Conservation (phyloP, 1,140 invertebrate genomes). For the Drosophila parvula region DNA sequence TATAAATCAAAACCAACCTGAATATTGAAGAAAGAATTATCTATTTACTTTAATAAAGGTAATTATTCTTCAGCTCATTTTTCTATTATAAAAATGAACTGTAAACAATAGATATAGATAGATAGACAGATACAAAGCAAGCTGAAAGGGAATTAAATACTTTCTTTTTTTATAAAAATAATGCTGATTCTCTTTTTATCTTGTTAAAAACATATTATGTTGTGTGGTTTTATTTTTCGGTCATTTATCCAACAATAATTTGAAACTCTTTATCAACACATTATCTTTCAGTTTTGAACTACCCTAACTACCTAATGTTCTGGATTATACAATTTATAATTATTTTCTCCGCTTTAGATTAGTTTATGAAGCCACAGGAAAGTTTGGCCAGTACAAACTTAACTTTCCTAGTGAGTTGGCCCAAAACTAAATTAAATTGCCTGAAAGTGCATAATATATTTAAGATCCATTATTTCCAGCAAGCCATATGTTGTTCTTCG, state of each 20-base stretch:
- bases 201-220: too few species aligned
- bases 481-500: slow-evolving; percentile 1
- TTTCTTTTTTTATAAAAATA: too few species aligned
- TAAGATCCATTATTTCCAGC: too few species aligned
- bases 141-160: too few species aligned
- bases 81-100: too few species aligned
- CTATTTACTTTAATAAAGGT: too few species aligned
- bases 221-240: too few species aligned
- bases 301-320: background rate
- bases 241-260: background rate
- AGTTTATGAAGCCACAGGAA: slow-evolving; percentile 1
- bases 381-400: background rate
- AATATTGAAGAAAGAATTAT: too few species aligned
- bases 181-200: background rate
- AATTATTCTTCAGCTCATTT: too few species aligned
- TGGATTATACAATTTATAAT: background rate
- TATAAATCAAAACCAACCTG: too few species aligned
- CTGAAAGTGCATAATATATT: background rate
- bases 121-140: too few species aligned
- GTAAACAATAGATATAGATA: too few species aligned
- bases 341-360: background rate
- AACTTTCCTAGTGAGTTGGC: background rate
- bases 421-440: background rate
- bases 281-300: background rate
- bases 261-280: background rate